phyloP scores from a whole-genome alignment of 2,113 vertebrate species.

The Todiramphus saurophagus region DNA sequence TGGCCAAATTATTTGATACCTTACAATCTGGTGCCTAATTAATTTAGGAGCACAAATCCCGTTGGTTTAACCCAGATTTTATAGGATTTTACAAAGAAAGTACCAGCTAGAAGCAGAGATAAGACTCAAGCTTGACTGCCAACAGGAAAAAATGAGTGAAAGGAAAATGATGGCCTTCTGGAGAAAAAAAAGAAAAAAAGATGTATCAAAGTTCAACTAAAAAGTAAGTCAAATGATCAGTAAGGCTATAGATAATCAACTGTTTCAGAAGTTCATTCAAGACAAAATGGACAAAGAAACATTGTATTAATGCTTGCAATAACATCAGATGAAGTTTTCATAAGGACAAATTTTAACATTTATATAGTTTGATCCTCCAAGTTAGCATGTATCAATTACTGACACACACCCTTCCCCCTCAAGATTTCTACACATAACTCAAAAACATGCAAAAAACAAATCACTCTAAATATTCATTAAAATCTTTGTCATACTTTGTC shows the following conservation, averaged over 20 bases:
- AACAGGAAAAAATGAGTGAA: background rate
- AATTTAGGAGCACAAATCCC: background rate
- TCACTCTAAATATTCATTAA: background rate
- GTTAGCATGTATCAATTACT: background rate
- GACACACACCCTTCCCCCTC: background rate
- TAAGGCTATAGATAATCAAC: background rate
- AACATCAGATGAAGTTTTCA: background rate
- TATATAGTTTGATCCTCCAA: background rate
- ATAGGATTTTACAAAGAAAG: background rate
- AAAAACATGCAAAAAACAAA: background rate
- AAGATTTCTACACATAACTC: background rate
- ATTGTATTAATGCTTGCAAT: background rate
- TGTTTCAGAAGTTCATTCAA: background rate
- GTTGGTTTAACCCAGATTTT: background rate
- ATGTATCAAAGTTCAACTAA: background rate
- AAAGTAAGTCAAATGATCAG: background rate
- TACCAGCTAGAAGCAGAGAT: background rate
- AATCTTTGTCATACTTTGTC: background rate
- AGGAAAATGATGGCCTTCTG: background rate
- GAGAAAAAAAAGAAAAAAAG: background rate
- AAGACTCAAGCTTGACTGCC: background rate
- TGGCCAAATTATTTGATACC: background rate
- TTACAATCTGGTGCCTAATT: background rate
- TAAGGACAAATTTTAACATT: background rate
- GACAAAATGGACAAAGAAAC: background rate